Evolutionary conservation across 2,113 vertebrate species (phyloP).

Genomic region (Oenanthe melanoleuca): DNA sequence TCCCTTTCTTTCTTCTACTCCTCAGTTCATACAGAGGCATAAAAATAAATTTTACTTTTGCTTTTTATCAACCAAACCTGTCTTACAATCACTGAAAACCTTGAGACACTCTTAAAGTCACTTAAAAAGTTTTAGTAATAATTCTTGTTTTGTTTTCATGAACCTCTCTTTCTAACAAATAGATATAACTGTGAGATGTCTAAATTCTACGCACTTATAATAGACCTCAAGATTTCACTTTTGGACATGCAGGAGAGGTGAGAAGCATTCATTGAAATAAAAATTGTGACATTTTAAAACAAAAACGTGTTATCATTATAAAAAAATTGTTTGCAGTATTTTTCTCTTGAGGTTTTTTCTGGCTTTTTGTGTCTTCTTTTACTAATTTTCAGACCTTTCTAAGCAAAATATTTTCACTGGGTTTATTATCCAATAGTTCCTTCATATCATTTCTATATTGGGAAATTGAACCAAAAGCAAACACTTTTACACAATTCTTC

Average conservation of each 20-base stretch:
- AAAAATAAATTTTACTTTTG: not conserved
- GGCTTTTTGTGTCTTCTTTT: not conserved
- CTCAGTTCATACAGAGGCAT: not conserved
- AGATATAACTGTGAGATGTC: not conserved
- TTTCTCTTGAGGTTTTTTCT: not conserved
- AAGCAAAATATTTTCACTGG: not conserved
- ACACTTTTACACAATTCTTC: not conserved
- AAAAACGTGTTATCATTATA: not conserved
- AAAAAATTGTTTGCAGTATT: not conserved
- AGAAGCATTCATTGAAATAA: not conserved
- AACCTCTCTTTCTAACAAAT: not conserved
- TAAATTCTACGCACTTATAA: not conserved
- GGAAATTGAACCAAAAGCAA: not conserved
- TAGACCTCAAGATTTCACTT: not conserved
- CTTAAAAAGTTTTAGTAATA: not conserved
- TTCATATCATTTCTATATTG: not conserved
- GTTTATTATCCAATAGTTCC: not conserved
- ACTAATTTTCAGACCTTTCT: not conserved
- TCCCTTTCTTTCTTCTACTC: not conserved
- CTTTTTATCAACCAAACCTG: not conserved
- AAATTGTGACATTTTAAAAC: not conserved
- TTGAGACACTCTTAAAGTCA: not conserved
- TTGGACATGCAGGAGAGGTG: not conserved
- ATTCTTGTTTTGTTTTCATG: not conserved
- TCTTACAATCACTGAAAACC: not conserved